Conservation (phyloP, 1,140 invertebrate genomes). For the Meteorus sp. region DNA sequence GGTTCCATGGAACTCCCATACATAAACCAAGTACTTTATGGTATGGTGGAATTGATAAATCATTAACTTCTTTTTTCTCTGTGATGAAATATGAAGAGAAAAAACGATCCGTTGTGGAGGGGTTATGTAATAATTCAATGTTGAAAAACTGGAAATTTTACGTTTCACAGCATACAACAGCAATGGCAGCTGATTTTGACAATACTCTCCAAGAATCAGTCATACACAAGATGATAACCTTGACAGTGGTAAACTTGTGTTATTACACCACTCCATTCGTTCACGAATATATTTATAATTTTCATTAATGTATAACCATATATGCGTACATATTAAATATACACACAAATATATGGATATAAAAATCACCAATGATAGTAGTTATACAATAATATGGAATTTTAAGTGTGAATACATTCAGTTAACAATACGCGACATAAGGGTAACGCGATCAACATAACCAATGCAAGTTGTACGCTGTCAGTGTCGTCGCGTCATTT, state of each 20-base stretch:
- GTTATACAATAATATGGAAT: slow-evolving; percentile 3
- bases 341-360: background rate
- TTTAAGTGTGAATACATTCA: background rate
- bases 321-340: background rate
- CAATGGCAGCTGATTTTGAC: slow-evolving; percentile 60
- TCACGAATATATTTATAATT: too few relatives aligned
- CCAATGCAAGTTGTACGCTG: slow-evolving; percentile 37
- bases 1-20: too few relatives aligned
- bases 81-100: too few relatives aligned
- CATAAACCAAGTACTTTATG: too few relatives aligned
- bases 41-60: too few relatives aligned
- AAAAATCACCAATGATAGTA: background rate
- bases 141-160: background rate
- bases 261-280: too few relatives aligned
- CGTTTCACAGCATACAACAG: slow-evolving; percentile 20
- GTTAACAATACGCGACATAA: slow-evolving; percentile 18
- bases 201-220: slow-evolving; percentile 39
- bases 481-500: slow-evolving; percentile 39
- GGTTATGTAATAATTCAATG: too few relatives aligned
- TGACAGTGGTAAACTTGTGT: slow-evolving; percentile 30
- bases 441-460: slow-evolving; percentile 43
- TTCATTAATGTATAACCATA: too few relatives aligned
- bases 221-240: slow-evolving; percentile 41
- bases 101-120: too few relatives aligned
- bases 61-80: too few relatives aligned